A percentile compares a stretch with the other conserved stretches of the same genome.
phyloP scores from a whole-genome alignment of 2,888 invertebrate species.

The Quadroppia sp. region DNA sequence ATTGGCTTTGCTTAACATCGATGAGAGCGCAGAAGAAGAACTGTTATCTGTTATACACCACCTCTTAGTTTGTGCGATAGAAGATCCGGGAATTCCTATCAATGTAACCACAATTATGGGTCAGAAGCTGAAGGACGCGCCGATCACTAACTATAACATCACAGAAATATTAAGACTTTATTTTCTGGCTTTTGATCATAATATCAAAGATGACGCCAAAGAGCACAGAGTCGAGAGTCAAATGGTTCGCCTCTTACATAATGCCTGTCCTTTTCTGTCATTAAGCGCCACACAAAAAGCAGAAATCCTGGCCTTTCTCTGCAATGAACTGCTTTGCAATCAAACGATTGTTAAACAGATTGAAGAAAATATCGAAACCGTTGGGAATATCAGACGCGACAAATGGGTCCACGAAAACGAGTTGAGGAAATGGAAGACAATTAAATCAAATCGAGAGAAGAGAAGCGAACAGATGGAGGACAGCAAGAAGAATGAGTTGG shows the following conservation, averaged over 20 bases:
- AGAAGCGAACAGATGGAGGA: constrained; percentile 69
- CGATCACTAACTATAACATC: constrained; percentile 83
- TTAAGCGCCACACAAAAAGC: constrained; percentile 80
- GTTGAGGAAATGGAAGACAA: constrained; percentile 72
- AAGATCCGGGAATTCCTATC: constrained; percentile 61
- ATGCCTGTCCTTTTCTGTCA: constrained; percentile 75
- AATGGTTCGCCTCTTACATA: constrained; percentile 34
- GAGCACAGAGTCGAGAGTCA: constrained; percentile 33
- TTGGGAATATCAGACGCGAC: constrained; percentile 79
- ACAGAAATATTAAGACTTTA: constrained; percentile 89
- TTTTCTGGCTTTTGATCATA: constrained; percentile 62
- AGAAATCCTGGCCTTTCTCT: constrained; percentile 80
- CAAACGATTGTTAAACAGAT: constrained; percentile 84
- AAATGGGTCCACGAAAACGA: constrained; percentile 89
- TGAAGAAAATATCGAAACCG: constrained; percentile 78
- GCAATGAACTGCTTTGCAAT: constrained; percentile 90
- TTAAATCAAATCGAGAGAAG: constrained; percentile 45
- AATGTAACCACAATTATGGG: constrained; percentile 79
- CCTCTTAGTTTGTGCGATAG: constrained; percentile 82
- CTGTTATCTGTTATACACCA: constrained; percentile 81
- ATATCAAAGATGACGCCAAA: constrained; percentile 32
- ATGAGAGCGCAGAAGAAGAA: constrained; percentile 71
- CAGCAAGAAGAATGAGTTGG: constrained; percentile 47
- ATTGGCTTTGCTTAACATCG: constrained; percentile 73
- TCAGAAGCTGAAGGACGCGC: constrained; percentile 74